These are phyloP conservation scores for Pecten maximus DNA, from an alignment of 2,888 invertebrate species.

Conservation along the genomic window DNA sequence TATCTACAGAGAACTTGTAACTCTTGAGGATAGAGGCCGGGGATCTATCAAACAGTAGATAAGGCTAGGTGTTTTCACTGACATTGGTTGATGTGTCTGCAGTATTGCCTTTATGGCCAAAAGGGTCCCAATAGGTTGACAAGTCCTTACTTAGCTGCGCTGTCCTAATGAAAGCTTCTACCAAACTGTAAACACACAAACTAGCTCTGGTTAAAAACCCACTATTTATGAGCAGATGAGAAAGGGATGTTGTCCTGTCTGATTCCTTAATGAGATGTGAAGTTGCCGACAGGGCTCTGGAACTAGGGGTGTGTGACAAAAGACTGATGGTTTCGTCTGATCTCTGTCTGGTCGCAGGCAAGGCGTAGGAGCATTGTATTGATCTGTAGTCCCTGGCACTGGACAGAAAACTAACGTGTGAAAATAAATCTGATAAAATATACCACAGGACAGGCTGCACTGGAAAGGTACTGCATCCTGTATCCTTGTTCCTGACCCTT, in stretches of 20 bases:
- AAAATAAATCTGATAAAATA: not conserved
- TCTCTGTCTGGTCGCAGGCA: not conserved
- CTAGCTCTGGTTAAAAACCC: not conserved
- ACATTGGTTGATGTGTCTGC: not conserved
- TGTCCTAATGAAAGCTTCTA: not conserved
- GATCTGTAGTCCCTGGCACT: not conserved
- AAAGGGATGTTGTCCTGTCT: slow-evolving; percentile 9
- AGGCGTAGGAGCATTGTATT: not conserved
- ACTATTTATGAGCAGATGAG: not conserved
- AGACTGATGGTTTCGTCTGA: not conserved
- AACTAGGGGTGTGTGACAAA: not conserved
- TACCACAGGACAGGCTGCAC: not conserved
- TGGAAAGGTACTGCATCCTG: no score
- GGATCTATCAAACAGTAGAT: no score
- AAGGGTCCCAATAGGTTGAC: not conserved
- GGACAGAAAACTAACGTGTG: not conserved
- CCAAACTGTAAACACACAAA: not conserved
- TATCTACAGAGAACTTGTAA: not conserved
- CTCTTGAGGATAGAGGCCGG: not conserved
- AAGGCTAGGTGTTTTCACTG: no score
- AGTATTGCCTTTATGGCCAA: not conserved
- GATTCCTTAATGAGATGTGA: not conserved
- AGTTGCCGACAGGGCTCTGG: not conserved
- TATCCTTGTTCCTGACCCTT: not conserved
- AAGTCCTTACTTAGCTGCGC: not conserved